Conservation (phyloP, 2,888 invertebrate genomes). For the Spodoptera picta region DNA sequence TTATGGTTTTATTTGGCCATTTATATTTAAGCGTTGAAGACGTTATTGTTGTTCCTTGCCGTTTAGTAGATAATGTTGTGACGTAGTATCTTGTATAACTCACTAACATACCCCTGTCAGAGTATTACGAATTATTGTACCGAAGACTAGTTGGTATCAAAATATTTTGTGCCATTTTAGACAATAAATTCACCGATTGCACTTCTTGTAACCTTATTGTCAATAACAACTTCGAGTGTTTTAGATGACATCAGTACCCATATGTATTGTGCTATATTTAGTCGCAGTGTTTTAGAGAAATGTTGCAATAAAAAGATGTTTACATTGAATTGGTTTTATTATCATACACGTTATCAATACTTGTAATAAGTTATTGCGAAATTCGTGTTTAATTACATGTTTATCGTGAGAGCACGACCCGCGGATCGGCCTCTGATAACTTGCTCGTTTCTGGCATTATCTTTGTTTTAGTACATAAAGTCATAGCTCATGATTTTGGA, state of each 20-base stretch:
- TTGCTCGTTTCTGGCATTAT: conserved; percentile 24
- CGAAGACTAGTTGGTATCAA: conserved; percentile 10
- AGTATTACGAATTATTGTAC: conserved; percentile 17
- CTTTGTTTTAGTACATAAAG: conserved; percentile 27
- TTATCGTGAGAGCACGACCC: conserved; percentile 60
- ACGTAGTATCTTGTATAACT: not conserved
- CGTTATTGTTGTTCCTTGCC: conserved; percentile 17
- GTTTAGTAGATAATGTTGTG: conserved; percentile 5
- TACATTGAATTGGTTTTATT: conserved; percentile 58
- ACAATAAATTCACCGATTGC: conserved; percentile 59
- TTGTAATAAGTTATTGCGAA: conserved; percentile 35
- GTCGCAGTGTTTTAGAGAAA: conserved; percentile 49
- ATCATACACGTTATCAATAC: conserved; percentile 33
- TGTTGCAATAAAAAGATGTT: conserved; percentile 63
- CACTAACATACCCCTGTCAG: not conserved
- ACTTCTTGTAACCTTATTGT: not conserved
- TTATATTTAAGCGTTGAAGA: conserved; percentile 13
- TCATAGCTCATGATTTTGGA: conserved; percentile 11
- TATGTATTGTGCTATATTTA: conserved; percentile 40
- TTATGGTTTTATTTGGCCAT: no score
- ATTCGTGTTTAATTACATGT: conserved; percentile 34
- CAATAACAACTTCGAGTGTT: not conserved
- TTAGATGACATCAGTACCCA: no score
- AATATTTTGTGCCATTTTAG: conserved; percentile 56
- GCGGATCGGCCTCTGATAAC: conserved; percentile 49